Conservation (phyloP, 2,113 vertebrate genomes). For the Vulpes vulpes region DNA sequence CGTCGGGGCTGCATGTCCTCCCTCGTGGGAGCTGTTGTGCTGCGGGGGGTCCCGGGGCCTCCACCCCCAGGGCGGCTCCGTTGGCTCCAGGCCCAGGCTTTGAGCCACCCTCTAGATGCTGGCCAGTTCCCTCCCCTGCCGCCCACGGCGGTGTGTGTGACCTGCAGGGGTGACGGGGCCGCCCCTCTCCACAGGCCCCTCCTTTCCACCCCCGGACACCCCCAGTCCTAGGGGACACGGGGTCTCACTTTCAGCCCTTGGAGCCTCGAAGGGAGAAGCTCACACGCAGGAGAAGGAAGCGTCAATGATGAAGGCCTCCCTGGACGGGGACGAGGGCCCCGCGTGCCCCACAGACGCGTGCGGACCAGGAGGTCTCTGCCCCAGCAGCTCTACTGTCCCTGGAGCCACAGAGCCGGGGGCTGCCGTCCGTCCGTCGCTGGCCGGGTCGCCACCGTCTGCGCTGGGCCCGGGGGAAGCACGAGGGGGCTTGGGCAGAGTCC, state of each 20-base stretch:
- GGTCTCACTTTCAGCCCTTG: background rate
- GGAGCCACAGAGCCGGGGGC: fast-evolving
- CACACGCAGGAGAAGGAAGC: fast-evolving
- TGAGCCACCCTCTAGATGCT: too few species aligned
- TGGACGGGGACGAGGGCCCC: fast-evolving
- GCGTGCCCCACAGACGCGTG: fast-evolving
- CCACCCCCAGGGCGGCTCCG: too few species aligned
- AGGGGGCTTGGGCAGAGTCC: fast-evolving
- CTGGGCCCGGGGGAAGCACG: fast-evolving
- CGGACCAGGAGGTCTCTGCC: background rate
- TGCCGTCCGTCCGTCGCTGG: fast-evolving
- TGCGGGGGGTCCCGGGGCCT: too few species aligned
- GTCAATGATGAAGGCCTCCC: background rate
- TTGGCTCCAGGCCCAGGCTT: too few species aligned
- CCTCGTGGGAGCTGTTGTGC: fast-evolving
- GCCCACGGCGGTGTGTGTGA: fast-evolving
- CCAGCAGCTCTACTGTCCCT: background rate
- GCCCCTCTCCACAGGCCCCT: too few species aligned
- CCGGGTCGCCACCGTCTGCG: background rate
- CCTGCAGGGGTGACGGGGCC: background rate
- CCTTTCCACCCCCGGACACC: background rate
- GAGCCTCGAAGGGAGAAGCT: background rate
- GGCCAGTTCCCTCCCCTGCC: too few species aligned
- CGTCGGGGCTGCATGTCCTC: fast-evolving
- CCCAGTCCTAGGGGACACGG: fast-evolving